A percentile compares a stretch with the other conserved stretches of the same genome.
Conservation (phyloP, 2,797 vertebrate species). For the Florisuga fusca region DNA sequence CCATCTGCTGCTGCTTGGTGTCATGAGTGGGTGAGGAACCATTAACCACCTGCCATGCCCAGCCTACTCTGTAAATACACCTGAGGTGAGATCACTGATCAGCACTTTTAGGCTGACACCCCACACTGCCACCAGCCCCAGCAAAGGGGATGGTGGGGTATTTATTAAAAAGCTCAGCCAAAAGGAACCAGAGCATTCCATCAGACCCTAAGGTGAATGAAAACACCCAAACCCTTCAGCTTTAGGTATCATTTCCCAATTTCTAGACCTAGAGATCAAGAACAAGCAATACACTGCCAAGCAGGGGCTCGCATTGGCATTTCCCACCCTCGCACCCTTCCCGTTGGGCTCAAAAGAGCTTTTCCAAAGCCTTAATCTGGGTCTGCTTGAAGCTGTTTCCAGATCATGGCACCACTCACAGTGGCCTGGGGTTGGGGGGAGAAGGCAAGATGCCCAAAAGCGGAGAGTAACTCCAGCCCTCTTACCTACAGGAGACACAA, state of each 20-base stretch:
- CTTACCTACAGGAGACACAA: background rate
- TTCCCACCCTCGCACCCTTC: background rate
- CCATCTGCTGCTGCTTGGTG: background rate
- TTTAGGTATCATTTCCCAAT: background rate
- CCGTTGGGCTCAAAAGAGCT: rapidly evolving
- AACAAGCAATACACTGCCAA: background rate
- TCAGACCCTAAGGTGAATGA: background rate
- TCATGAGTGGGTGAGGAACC: background rate
- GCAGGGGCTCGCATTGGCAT: background rate
- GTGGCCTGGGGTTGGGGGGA: background rate
- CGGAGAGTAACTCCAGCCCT: background rate
- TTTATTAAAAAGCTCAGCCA: background rate
- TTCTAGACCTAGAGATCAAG: background rate
- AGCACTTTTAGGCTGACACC: background rate
- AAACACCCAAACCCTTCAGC: background rate
- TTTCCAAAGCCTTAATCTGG: background rate
- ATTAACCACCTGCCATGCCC: background rate
- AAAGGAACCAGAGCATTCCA: background rate
- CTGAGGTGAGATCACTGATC: background rate
- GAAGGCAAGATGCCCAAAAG: background rate
- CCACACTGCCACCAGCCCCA: background rate
- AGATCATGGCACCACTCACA: background rate
- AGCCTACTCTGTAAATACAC: conserved; percentile 10
- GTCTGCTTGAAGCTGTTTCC: background rate
- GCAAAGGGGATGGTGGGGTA: background rate